Evolutionary conservation across 1,140 invertebrate species (phyloP), one percentile per base, ranked within the genome.

Genomic region (Drosophila triauraria): DNA sequence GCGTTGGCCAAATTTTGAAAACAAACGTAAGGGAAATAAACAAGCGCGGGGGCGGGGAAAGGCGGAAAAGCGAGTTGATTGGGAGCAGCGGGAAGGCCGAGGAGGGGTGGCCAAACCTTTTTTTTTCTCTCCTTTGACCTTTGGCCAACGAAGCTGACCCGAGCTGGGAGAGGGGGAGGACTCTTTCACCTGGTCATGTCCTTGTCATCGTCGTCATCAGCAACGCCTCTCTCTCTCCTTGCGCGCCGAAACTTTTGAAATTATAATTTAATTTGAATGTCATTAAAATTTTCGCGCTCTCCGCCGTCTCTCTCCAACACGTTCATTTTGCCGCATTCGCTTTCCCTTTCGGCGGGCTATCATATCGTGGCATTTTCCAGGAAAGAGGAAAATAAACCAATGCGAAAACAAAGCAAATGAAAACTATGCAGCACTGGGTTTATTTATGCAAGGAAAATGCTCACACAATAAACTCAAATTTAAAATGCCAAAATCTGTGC

Each of bases 201-300:
- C 84, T 83, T 88, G 84, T 77, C 72, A 72, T 75, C 83, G 78
- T 82, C 69, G 64, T 78, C 78, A 60, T 59, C 76, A 61, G 25
- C 63, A 62, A 69, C 72, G 53, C 53, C 53, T 40, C 63, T 30
- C 40, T 27, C 54, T 15, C 50, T 17, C 10, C 30, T 46, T n/a
- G 60, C 38, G 61, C 25, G 15, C 62, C 38, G n/a, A 88, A 87
- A 87, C 84, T 87, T 87, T 87, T 87, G 78, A 87, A 87, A 87
- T 87, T 88, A 88, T 87, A 87, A 87, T 87, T 87, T 90, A 80
- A 87, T 87, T 87, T 87, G 85, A 87, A 87, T 87, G 84, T 84
- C 84, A 87, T 87, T 87, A 87, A 87, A 87, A 90, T 87, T 87
- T 87, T 78, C 82, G 68, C 54, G 80, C 76, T 75, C 46, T 53